Evolutionary conservation across 2,888 invertebrate genomes (phyloP).

Genomic region (Eurytoma adleriae): DNA sequence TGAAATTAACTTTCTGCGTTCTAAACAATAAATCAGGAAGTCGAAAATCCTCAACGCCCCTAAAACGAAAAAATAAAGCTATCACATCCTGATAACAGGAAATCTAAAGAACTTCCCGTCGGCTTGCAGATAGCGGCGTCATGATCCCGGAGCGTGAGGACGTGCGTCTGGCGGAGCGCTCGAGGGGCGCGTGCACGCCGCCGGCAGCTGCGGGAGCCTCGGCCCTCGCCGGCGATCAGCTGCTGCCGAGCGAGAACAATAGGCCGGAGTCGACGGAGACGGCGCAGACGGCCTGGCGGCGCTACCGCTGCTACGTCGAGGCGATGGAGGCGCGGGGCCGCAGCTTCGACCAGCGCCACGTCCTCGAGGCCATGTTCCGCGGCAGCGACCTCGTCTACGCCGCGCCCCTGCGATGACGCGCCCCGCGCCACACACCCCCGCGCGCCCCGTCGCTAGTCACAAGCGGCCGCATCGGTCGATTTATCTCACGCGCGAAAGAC

Average conservation of each 20-base stretch:
- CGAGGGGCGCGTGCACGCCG: slow-evolving; percentile 29
- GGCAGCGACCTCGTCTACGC: slow-evolving; percentile 70
- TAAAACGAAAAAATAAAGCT: too few relatives aligned
- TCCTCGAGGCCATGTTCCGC: slow-evolving; percentile 73
- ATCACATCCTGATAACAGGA: not conserved
- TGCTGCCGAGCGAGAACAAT: slow-evolving; percentile 12
- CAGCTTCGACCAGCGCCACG: slow-evolving; percentile 67
- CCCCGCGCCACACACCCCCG: too few relatives aligned
- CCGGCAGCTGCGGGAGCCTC: slow-evolving; percentile 23
- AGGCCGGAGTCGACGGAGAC: slow-evolving; percentile 5
- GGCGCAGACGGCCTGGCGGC: slow-evolving; percentile 69
- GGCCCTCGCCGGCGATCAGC: slow-evolving; percentile 6
- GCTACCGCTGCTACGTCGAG: slow-evolving; percentile 69
- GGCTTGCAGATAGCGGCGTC: not conserved
- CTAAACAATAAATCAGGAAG: not conserved
- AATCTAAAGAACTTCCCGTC: not conserved
- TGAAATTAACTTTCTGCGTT: too few relatives aligned
- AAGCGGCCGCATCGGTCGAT: too few relatives aligned
- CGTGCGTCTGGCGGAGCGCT: not conserved
- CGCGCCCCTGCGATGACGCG: too few relatives aligned
- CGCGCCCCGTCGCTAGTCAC: too few relatives aligned
- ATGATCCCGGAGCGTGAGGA: slow-evolving; percentile 50
- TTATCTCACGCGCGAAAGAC: too few relatives aligned
- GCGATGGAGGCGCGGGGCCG: slow-evolving; percentile 67
- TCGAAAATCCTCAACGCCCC: too few relatives aligned